Evolutionary conservation across 1,140 invertebrate genomes (phyloP), one percentile per base, ranked within the genome.

Genomic region (Brachionus asplanchnoidis): DNA sequence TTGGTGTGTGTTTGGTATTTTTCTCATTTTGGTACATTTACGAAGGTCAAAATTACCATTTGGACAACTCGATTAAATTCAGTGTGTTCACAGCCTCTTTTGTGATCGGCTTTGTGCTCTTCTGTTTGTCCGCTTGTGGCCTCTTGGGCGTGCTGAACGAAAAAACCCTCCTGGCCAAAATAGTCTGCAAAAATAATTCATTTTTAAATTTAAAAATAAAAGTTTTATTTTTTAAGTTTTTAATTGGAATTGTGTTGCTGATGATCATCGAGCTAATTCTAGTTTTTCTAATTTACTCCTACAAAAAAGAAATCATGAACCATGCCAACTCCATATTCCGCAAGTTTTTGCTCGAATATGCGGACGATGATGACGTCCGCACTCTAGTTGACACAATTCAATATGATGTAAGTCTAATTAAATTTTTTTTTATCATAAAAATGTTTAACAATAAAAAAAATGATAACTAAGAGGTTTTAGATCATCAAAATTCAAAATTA

Each of bases 21-120:
- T 79, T 79, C 17, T 79, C 77, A 36, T 79, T 79, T 36, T 79
- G 77, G 77, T 79, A 79, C 44, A 50, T 79, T 50, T 79, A 79
- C 77, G 77, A 79, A 50, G 77, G 77, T 6, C 20, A 50, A 60
- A 79, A 79, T 17, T 79, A 79, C 36, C 77, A 79, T 17, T 53
- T 79, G 77, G 77, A 79, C 36, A 79, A 79, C 26, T 79, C 77
- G 7, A 36, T 79, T 20, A 79, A 79, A 20, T 79, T 53, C 8
- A 79, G 46, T 36, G 77, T 79, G 20, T 79, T 79, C 77, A 17
- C 77, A 20, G 42, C 23, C 12, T 28, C 77, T 6, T 79, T 79
- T 60, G 28, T 79, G 28, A 53, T 79, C 23, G 77, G 77, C 8
- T 53, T 60, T 32, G 42, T 79, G 6, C 77, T 79, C 11, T 79